Base-by-base conservation (phyloP, 2,797 vertebrate genomes). In the Triplophysa bombifrons region DNA sequence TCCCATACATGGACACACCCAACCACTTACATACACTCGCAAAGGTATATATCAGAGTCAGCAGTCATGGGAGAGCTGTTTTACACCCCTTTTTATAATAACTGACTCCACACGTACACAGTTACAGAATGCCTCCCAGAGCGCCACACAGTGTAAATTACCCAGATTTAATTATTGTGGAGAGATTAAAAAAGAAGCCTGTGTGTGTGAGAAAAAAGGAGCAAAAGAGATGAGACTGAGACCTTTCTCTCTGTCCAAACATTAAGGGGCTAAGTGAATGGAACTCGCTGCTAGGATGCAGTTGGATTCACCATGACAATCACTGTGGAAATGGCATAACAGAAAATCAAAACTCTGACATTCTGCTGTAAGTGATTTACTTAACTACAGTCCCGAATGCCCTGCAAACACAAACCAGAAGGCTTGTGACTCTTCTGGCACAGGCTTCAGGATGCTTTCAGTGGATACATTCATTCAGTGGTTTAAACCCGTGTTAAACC, bases 161-260 rank as follows among this genome's bases (percentile, higher is more conserved):
- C 88, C 87, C 88, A 88, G 86, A 88, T 90, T 89, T 91, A 92
- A 92, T 92, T 89, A 89, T 84, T 84, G 85, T 85, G 77, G 78
- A 85, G 72, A 76, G 63, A 81, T 70, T 53, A 69, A 74, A 65
- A 78, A 78, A 64, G 56, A 46, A 60, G 65, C 17, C 41, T 1
- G 44, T 73, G 64, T 61, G 80, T 68, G 41, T 22, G 65, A 41
- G 50, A 22, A 5, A 44, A 78, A 25, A 41, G 25, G 44, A 67
- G 48, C 41, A 5, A 64, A 38, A 74, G 50, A 34, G 34, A 4
- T 13, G 4, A 67, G 64, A 61, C 17, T 16, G 38, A 74, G 75
- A 64, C 83, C 89, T 87, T 87, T 88, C 87, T 86, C 88, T 78
- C 74, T 17, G 66, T 77, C 51, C 74, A 78, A 87, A 86, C 87